phyloP scores from a whole-genome alignment of 2,113 vertebrate genomes.

The Ceyx melanurus region DNA sequence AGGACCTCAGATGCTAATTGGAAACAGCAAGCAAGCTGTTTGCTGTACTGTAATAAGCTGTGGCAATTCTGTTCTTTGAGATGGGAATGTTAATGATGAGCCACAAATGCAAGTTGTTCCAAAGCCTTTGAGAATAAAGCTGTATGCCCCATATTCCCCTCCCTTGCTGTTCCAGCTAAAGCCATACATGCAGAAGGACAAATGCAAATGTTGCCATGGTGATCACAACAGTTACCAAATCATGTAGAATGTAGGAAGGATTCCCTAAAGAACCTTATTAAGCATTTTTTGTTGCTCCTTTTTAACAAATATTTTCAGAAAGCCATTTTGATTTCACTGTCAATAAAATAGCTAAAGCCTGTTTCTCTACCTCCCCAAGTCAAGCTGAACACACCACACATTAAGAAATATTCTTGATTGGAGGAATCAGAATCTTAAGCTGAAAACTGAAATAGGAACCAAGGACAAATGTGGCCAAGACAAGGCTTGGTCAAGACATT shows the following conservation, averaged over 20 bases:
- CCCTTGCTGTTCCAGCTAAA: constrained; percentile 53
- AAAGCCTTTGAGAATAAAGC: constrained; percentile 47
- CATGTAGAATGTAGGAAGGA: constrained; percentile 41
- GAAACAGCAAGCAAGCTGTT: constrained; percentile 36
- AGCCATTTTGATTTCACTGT: not conserved
- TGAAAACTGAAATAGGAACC: not conserved
- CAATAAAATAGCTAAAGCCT: not conserved
- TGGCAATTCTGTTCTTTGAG: constrained; percentile 14
- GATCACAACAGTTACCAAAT: constrained; percentile 39
- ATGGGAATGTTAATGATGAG: constrained; percentile 28
- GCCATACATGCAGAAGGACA: constrained; percentile 40
- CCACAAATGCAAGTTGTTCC: constrained; percentile 30
- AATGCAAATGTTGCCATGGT: constrained; percentile 68
- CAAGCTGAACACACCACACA: not conserved
- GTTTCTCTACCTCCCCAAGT: not conserved
- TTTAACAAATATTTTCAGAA: constrained; percentile 43
- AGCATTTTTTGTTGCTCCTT: constrained; percentile 32
- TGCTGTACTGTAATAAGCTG: not conserved
- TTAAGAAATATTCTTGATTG: not conserved
- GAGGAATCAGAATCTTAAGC: not conserved
- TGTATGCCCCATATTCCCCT: constrained; percentile 45
- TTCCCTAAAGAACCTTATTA: constrained; percentile 58
- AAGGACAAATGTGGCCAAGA: not conserved
- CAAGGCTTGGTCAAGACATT: not conserved
- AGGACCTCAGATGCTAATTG: not conserved